Percentiles rank a stretch among this genome's conserved stretches.
Evolutionary conservation across 2,113 vertebrate species (phyloP).

Genomic region (Herpetotheres cachinnans): DNA sequence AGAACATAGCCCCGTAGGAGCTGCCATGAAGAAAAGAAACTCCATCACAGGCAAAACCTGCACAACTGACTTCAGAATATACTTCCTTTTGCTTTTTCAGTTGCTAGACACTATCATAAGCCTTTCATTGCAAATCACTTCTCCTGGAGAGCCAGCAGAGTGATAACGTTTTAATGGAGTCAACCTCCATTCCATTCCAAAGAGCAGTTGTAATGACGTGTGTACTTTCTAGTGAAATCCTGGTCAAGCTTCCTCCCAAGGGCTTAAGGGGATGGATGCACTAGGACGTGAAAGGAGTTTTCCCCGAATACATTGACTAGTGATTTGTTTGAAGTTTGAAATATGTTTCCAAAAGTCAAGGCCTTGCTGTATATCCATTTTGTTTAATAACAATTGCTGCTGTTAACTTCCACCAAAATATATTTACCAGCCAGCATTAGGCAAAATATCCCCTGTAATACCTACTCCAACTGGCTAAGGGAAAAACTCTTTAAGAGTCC

Average conservation of each 20-base stretch:
- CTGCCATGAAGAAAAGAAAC: too few relatives aligned
- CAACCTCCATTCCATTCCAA: not conserved
- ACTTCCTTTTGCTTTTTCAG: not conserved
- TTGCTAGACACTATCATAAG: not conserved
- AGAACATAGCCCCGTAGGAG: too few relatives aligned
- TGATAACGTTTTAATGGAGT: not conserved
- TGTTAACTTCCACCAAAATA: not conserved
- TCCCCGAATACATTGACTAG: not conserved
- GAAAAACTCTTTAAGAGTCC: not conserved
- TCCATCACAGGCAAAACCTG: too few relatives aligned
- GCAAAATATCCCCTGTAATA: not conserved
- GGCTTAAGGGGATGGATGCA: not conserved
- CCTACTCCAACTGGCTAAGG: not conserved
- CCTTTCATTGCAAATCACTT: not conserved
- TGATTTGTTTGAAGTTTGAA: conserved; percentile 9
- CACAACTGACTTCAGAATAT: not conserved
- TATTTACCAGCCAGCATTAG: not conserved
- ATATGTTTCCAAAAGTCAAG: not conserved
- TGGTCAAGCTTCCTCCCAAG: not conserved
- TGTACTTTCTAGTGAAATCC: not conserved
- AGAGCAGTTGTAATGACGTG: not conserved
- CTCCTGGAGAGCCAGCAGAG: not conserved
- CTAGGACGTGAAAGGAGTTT: not conserved
- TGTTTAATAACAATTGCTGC: not conserved
- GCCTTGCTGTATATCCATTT: not conserved